Conservation (phyloP, 2,888 invertebrate genomes). For the Eucera pruinosa region DNA sequence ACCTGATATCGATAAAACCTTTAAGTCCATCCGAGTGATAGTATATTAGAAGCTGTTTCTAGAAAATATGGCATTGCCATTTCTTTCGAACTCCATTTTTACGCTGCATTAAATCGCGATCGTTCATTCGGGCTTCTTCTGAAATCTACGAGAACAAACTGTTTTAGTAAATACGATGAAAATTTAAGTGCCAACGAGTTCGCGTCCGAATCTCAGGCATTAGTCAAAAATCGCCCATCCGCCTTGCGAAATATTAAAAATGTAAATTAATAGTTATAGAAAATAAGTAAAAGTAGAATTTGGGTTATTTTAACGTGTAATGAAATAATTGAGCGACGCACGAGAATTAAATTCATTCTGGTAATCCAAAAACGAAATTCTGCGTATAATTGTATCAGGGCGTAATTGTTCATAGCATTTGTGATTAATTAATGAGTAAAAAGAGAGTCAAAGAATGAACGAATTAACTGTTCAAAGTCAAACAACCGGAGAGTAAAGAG, state of each 20-base stretch:
- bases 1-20: slow-evolving; percentile 25
- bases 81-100: slow-evolving; percentile 44
- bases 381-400: too few relatives aligned
- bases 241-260: slow-evolving; percentile 16
- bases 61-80: background rate
- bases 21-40: slow-evolving; percentile 41
- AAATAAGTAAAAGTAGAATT: too few relatives aligned
- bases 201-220: slow-evolving; percentile 44
- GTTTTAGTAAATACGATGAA: slow-evolving; percentile 43
- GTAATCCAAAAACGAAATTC: too few relatives aligned
- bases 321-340: too few relatives aligned
- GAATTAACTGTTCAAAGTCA: background rate
- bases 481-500: background rate
- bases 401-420: background rate
- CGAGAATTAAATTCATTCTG: background rate
- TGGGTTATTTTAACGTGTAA: too few relatives aligned
- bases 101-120: slow-evolving; percentile 29
- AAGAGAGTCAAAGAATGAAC: background rate
- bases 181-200: slow-evolving; percentile 43
- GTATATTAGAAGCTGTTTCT: slow-evolving; percentile 30
- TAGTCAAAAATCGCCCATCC: slow-evolving; percentile 31
- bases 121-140: slow-evolving; percentile 11
- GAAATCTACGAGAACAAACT: slow-evolving; percentile 38
- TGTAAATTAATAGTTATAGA: too few relatives aligned
- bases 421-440: background rate